Evolutionary conservation across 2,888 invertebrate species (phyloP).

Genomic region (Phragmatobia fuliginosa): DNA sequence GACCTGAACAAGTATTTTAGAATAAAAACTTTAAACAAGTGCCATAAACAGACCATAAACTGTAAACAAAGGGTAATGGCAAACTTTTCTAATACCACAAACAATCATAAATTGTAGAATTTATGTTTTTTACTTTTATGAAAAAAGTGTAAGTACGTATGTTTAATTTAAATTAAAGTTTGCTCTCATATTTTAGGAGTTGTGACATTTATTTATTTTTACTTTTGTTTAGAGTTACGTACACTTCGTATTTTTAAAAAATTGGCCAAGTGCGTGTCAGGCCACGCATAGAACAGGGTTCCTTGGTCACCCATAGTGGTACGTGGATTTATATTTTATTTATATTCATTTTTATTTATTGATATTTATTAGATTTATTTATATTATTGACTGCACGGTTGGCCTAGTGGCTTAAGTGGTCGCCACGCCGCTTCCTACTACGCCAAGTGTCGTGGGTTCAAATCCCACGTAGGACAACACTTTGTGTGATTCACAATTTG

Average conservation of each 20-base stretch:
- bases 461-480: too few relatives aligned
- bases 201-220: neutral
- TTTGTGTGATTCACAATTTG: too few relatives aligned
- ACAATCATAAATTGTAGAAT: slow-evolving; percentile 8
- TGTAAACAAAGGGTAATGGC: slow-evolving; percentile 3
- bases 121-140: slow-evolving; percentile 3
- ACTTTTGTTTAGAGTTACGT: neutral
- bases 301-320: too few relatives aligned
- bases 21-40: neutral
- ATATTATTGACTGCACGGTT: too few relatives aligned
- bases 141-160: neutral
- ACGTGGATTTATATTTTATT: too few relatives aligned
- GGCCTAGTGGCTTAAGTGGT: too few relatives aligned
- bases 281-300: too few relatives aligned
- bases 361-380: too few relatives aligned
- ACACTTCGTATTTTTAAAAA: neutral
- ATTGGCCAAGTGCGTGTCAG: too few relatives aligned
- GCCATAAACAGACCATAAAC: slow-evolving; percentile 5
- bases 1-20: neutral
- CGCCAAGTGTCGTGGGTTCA: too few relatives aligned
- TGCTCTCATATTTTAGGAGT: neutral
- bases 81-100: slow-evolving; percentile 9
- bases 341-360: too few relatives aligned
- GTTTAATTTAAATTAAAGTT: neutral
- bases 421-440: too few relatives aligned